Conservation (phyloP, 2,113 vertebrate genomes). For the Sitta europaea region DNA sequence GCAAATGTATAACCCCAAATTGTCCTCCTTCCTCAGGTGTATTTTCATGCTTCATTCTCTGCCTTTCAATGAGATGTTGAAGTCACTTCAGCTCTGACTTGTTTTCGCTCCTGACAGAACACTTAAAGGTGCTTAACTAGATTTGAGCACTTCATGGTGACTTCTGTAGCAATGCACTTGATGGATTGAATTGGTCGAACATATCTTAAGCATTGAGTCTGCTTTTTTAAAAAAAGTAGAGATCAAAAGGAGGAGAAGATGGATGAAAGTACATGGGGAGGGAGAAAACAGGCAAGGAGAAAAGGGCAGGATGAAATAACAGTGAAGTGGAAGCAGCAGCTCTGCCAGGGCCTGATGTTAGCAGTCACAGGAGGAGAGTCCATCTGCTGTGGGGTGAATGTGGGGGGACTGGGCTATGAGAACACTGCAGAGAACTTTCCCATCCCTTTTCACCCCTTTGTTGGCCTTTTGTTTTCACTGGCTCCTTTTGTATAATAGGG, state of each 20-base stretch:
- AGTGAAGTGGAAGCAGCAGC: background rate
- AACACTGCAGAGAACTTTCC: background rate
- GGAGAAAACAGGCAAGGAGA: background rate
- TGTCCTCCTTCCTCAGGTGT: background rate
- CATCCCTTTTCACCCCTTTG: background rate
- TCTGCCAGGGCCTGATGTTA: background rate
- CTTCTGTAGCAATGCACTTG: background rate
- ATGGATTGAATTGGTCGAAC: background rate
- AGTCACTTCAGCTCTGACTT: background rate
- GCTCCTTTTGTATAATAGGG: background rate
- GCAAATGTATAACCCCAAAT: fast-evolving
- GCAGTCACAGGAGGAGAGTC: background rate
- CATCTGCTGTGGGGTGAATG: background rate
- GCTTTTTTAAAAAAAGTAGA: background rate
- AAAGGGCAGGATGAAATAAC: background rate
- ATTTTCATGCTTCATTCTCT: background rate
- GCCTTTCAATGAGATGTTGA: background rate
- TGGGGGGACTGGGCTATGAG: background rate
- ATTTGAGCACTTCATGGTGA: background rate
- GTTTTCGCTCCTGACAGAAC: background rate
- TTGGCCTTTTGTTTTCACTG: background rate
- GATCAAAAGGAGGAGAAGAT: background rate
- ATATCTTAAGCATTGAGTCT: background rate
- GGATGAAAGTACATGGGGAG: background rate
- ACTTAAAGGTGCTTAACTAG: background rate